These are phyloP conservation scores for Daboia siamensis DNA, from an alignment of 2,113 vertebrate genomes.

Conservation along the genomic window DNA sequence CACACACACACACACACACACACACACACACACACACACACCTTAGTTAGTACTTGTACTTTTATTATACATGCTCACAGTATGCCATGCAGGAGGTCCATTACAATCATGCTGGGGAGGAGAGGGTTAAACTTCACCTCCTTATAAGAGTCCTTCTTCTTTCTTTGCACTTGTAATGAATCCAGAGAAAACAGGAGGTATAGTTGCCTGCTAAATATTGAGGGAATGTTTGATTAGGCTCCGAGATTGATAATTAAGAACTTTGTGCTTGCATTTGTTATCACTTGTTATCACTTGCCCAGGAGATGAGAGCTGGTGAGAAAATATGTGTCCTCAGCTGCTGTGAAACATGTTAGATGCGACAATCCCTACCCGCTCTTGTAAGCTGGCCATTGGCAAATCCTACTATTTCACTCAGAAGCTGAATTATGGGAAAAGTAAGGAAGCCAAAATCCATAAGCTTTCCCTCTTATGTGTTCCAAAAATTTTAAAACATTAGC, in stretches of 20 bases:
- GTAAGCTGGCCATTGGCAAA: background rate
- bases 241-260: background rate
- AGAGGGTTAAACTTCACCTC: background rate
- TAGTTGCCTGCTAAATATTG: background rate
- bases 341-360: background rate
- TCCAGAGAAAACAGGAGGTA: background rate
- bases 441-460: background rate
- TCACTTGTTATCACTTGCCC: background rate
- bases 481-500: background rate
- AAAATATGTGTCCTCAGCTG: background rate
- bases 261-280: background rate
- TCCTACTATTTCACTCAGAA: background rate
- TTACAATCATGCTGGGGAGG: background rate
- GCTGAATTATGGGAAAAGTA: background rate
- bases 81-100: background rate
- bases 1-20: background rate
- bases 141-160: background rate
- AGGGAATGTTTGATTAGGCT: background rate
- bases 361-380: too few relatives aligned
- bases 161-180: background rate
- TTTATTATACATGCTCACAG: background rate
- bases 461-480: background rate
- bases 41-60: background rate
- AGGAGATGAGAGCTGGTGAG: background rate
- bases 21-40: background rate